Conservation (phyloP, 2,888 invertebrate genomes). For the Acleris laterana region DNA sequence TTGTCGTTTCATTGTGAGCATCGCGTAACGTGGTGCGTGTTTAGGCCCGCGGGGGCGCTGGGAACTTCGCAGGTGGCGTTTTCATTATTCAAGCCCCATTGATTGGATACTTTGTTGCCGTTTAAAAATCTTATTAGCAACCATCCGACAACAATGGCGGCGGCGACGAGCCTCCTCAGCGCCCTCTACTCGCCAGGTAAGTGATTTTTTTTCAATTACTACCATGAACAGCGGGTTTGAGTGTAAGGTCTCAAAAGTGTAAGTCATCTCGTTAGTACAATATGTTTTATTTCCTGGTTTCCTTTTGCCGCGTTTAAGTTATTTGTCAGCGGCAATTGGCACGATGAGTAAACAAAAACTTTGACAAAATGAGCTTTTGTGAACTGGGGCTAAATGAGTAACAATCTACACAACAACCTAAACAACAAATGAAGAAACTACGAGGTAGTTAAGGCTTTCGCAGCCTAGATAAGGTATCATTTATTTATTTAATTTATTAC, state of each 20-base stretch:
- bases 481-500: no score
- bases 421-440: neutral
- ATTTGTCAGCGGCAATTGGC: constrained; percentile 63
- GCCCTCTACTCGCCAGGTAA: constrained; percentile 78
- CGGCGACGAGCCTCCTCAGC: constrained; percentile 59
- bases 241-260: constrained; percentile 65
- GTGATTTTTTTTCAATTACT: constrained; percentile 83
- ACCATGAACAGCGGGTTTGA: constrained; percentile 73
- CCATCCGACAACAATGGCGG: constrained; percentile 74
- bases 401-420: neutral
- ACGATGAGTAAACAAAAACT: constrained; percentile 54
- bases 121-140: constrained; percentile 84
- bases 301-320: constrained; percentile 50
- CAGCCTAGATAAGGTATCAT: no score
- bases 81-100: constrained; percentile 84
- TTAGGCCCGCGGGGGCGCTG: constrained; percentile 71
- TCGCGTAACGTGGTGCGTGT: constrained; percentile 71
- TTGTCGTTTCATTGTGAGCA: constrained; percentile 48
- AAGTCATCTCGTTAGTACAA: constrained; percentile 81
- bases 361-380: constrained; percentile 36
- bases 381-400: neutral
- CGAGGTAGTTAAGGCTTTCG: no score
- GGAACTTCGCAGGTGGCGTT: constrained; percentile 79
- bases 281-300: constrained; percentile 68
- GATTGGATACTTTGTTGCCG: constrained; percentile 84